Base-by-base conservation (phyloP, 92 coral and sea anemone species). In the Umimayanthus kanabou region DNA sequence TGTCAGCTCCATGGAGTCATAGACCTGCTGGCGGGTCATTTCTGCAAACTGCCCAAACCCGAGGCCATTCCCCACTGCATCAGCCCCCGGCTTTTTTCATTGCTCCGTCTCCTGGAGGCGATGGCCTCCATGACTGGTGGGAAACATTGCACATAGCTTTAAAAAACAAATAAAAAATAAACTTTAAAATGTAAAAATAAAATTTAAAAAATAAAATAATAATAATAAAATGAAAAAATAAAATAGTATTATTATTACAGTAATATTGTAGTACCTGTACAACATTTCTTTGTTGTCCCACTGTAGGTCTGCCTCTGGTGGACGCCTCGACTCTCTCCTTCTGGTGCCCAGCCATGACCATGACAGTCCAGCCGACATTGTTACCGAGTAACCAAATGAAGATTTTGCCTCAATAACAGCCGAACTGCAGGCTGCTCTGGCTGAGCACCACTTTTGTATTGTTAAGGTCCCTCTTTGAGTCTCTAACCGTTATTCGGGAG, bases 331-430 rank as follows among this genome's bases (percentile, higher is more conserved):
- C 58, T 6, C 88, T 9, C 8, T 77, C 50, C 47, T 82, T 88
- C 14, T 66, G 86, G 80, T 87, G 86, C 55, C 9, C 90, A 18
- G 92, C 88, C 93, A 91, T 82, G 4, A 88, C 61, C 91, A 90
- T 87, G 23, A 71, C 85, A 30, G 91, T 80, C 83, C 88, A 90
- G 37, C 93, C 93, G 9, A 88, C 91, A 80, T 90, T 91, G 49
- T 81, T 81, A 45, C 65, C 50, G 78, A 90, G 81, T 25, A 90
- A 73, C 93, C 93, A 90, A 0, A 87, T 0, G 16, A 87, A 90
- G 85, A 73, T 88, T 55, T 90, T 90, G 37, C 91, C 88, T 43
- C 79, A 53, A 39, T 90, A 90, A 57, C 64, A 72, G 42, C 90
- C 90, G 47, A 90, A 90, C 82, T 87, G 90, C n/a, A 87, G 30